phyloP scores from a whole-genome alignment of 2,113 vertebrate species.

The Podarcis raffonei region DNA sequence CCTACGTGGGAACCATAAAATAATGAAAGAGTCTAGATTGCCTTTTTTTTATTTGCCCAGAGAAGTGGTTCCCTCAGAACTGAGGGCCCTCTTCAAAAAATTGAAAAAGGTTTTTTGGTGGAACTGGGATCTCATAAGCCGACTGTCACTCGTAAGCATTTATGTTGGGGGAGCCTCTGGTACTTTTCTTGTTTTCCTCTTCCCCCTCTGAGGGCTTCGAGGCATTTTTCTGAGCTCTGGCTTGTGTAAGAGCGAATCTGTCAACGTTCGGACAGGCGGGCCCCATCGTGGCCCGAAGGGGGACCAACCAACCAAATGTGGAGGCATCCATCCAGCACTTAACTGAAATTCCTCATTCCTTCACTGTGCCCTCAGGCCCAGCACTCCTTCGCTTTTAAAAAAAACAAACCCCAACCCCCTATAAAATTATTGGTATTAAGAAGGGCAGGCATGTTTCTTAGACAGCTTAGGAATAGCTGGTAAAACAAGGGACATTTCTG shows the following conservation, averaged over 20 bases:
- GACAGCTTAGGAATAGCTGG: conserved; percentile 35
- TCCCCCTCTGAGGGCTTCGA: conserved; percentile 45
- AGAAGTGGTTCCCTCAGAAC: conserved; percentile 43
- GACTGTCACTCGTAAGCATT: conserved; percentile 51
- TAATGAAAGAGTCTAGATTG: background rate
- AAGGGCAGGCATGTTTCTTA: conserved; percentile 51
- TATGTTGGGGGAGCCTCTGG: conserved; percentile 70
- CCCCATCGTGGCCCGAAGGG: conserved; percentile 74
- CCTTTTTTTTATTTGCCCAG: background rate
- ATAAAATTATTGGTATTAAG: conserved; percentile 66
- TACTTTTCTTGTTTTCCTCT: conserved; percentile 63
- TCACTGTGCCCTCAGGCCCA: conserved; percentile 65
- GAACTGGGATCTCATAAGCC: conserved; percentile 43
- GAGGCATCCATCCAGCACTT: conserved; percentile 69
- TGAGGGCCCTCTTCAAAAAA: background rate
- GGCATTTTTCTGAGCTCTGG: conserved; percentile 79
- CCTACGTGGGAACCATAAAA: background rate
- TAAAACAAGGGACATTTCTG: conserved; percentile 32
- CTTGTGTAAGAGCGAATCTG: conserved; percentile 75
- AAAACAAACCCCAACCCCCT: background rate
- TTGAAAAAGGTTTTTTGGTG: conserved; percentile 28
- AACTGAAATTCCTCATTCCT: conserved; percentile 65
- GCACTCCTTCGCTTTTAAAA: conserved; percentile 72
- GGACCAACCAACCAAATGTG: conserved; percentile 58
- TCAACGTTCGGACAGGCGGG: conserved; percentile 74